phyloP scores from a whole-genome alignment of 2,113 vertebrate species.

The Vicugna pacos region DNA sequence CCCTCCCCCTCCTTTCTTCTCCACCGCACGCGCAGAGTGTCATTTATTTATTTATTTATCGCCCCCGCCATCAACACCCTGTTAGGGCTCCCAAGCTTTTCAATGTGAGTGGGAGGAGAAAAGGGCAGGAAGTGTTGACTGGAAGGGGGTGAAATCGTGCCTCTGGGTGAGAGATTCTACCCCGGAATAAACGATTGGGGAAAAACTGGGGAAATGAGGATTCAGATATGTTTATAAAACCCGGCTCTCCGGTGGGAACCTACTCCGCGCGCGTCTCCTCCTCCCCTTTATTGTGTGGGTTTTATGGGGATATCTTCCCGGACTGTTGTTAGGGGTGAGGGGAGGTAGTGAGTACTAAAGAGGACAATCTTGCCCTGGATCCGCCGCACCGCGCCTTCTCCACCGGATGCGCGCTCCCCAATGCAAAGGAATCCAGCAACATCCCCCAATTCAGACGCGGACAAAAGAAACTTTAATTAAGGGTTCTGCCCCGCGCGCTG shows the following conservation, averaged over 20 bases:
- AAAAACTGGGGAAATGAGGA: constrained; percentile 57
- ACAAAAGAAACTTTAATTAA: constrained; percentile 84
- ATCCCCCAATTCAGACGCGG: constrained; percentile 74
- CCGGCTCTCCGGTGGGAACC: constrained; percentile 67
- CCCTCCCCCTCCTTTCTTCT: constrained; percentile 57
- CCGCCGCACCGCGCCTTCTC: constrained; percentile 69
- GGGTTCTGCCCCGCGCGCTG: constrained; percentile 82
- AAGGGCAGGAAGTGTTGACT: constrained; percentile 85
- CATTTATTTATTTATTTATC: constrained; percentile 83
- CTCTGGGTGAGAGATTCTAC: constrained; percentile 73
- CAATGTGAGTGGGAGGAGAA: constrained; percentile 81
- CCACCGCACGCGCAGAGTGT: constrained; percentile 80
- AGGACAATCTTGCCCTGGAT: constrained; percentile 73
- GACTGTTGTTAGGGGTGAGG: constrained; percentile 53
- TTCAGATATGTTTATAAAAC: constrained; percentile 71
- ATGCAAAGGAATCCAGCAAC: constrained; percentile 77
- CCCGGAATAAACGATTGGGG: constrained; percentile 61
- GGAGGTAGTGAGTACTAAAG: constrained; percentile 52
- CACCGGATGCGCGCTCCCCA: constrained; percentile 75
- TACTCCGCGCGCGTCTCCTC: constrained; percentile 61
- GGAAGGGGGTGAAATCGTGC: constrained; percentile 77
- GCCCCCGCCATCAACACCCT: constrained; percentile 80
- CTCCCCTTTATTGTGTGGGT: constrained; percentile 66
- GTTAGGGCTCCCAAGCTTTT: constrained; percentile 83
- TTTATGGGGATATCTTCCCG: constrained; percentile 70